Percentiles rank a stretch among this genome's conserved stretches.
These are phyloP conservation scores for Scolopax rusticola DNA, from an alignment of 2,797 vertebrate genomes.

Conservation along the genomic window DNA sequence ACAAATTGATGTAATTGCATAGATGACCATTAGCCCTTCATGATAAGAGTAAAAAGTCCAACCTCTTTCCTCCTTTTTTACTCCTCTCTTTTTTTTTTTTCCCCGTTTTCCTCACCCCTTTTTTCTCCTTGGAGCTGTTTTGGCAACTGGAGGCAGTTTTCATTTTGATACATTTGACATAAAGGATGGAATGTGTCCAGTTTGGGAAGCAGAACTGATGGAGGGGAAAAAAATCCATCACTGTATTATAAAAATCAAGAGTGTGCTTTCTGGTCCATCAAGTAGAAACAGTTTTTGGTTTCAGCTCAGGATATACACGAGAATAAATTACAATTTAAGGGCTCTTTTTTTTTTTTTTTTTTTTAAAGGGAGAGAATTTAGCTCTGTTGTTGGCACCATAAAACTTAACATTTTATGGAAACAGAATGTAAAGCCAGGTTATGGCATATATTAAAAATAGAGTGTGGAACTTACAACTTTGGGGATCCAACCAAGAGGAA, in stretches of 20 bases:
- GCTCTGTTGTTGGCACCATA: not conserved
- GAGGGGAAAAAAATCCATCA: not conserved
- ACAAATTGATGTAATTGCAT: not conserved
- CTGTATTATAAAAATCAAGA: not conserved
- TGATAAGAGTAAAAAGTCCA: not conserved
- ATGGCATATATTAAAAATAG: not conserved
- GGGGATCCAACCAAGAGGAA: not conserved
- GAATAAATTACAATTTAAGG: slow-evolving; percentile 4
- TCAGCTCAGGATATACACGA: not conserved
- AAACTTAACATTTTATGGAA: slow-evolving; percentile 21
- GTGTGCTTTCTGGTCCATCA: not conserved
- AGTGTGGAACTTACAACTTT: not conserved
- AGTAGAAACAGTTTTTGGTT: not conserved
- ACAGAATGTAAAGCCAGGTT: not conserved
- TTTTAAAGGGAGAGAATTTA: not conserved
- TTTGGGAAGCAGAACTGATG: slow-evolving; percentile 11
- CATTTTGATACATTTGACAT: slow-evolving; percentile 56
- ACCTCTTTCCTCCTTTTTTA: not conserved
- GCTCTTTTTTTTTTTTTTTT: slow-evolving; percentile 2
- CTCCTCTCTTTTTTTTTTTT: too few relatives aligned
- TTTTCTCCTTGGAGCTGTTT: slow-evolving; percentile 38
- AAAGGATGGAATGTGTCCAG: slow-evolving; percentile 41
- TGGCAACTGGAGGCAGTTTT: slow-evolving; percentile 55
- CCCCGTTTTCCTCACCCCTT: not conserved
- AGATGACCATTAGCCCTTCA: not conserved